phyloP scores from a whole-genome alignment of 1,140 invertebrate species.

The Bombus terrestris region DNA sequence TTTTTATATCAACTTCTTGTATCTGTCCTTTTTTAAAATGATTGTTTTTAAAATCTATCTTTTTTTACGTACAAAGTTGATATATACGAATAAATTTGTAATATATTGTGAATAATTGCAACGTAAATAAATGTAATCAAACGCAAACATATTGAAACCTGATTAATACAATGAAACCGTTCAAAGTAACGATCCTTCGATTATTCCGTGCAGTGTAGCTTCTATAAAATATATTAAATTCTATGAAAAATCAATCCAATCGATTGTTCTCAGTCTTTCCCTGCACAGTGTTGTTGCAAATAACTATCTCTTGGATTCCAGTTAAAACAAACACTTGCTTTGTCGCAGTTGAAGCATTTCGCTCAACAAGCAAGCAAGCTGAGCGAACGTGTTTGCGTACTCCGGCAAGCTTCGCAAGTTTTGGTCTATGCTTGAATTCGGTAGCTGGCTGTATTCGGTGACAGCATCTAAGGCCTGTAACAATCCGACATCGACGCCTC shows the following conservation, averaged over 20 bases:
- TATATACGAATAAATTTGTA: too few species aligned
- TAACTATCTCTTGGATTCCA: conserved; percentile 54
- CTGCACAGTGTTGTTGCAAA: neutral
- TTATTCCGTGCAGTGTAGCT: neutral
- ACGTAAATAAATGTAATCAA: too few species aligned
- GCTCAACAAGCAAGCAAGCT: conserved; percentile 63
- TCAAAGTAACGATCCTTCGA: too few species aligned
- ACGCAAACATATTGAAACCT: too few species aligned
- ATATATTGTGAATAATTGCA: too few species aligned
- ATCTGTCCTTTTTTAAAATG: neutral
- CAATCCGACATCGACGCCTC: conserved; percentile 75
- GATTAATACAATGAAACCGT: too few species aligned
- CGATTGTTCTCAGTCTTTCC: conserved; percentile 28
- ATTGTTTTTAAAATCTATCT: too few species aligned
- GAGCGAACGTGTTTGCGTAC: conserved; percentile 60
- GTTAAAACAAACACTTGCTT: conserved; percentile 68
- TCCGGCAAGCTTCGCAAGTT: conserved; percentile 46
- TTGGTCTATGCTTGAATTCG: conserved; percentile 25
- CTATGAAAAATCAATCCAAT: neutral
- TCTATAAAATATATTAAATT: neutral
- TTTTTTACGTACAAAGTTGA: too few species aligned
- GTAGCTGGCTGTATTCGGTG: conserved; percentile 56
- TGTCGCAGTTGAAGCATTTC: conserved; percentile 48
- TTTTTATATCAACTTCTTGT: too few species aligned
- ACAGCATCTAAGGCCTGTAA: conserved; percentile 77